These are phyloP conservation scores for Sceloporus undulatus DNA, from an alignment of 2,113 vertebrate genomes.

Conservation along the genomic window DNA sequence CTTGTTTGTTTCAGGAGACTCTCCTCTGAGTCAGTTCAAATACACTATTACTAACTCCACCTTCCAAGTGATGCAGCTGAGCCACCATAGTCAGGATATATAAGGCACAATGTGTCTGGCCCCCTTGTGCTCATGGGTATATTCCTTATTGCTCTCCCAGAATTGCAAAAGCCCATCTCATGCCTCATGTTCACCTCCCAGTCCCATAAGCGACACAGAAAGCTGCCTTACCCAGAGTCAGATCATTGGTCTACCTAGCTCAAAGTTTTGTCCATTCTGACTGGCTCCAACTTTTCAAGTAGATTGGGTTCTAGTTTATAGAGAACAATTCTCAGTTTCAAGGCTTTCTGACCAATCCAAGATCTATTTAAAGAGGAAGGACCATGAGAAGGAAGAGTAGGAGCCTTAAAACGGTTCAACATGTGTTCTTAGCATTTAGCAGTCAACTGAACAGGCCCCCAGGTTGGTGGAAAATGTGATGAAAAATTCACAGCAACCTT, in stretches of 20 bases:
- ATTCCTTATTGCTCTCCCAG: background rate
- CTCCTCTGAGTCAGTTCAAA: background rate
- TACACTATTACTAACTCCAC: background rate
- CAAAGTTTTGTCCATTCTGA: background rate
- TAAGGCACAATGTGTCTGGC: background rate
- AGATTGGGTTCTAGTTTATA: background rate
- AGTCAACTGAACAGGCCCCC: too few relatives aligned
- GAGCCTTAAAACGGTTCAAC: too few relatives aligned
- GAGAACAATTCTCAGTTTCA: background rate
- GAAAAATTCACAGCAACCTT: too few relatives aligned
- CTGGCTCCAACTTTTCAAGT: background rate
- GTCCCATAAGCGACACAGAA: background rate
- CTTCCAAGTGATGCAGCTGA: background rate
- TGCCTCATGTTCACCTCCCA: background rate
- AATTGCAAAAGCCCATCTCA: background rate
- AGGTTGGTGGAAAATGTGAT: too few relatives aligned
- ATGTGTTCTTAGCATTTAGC: too few relatives aligned
- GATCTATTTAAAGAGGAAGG: too few relatives aligned
- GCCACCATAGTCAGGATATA: too few relatives aligned
- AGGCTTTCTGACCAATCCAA: background rate
- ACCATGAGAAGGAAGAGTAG: too few relatives aligned
- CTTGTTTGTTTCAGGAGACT: background rate
- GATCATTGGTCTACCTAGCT: background rate
- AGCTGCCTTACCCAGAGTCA: background rate
- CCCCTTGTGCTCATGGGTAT: too few relatives aligned